phyloP scores from a whole-genome alignment of 1,140 invertebrate genomes.

The Cydia strobilella region DNA sequence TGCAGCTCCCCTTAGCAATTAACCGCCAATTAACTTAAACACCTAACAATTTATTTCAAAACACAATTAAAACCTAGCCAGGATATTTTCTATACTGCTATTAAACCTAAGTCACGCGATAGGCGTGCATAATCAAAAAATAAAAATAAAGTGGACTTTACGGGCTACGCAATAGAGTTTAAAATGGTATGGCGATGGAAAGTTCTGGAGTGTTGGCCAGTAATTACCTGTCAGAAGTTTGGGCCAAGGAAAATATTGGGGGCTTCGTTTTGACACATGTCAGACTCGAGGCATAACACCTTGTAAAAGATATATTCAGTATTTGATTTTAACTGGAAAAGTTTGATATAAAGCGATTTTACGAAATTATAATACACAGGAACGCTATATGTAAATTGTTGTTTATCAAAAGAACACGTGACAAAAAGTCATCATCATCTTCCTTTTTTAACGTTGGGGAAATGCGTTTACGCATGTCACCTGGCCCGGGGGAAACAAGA shows the following conservation, averaged over 20 bases:
- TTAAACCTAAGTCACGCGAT: constrained; percentile 25
- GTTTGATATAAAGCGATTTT: constrained; percentile 1
- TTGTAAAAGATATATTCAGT: constrained; percentile 23
- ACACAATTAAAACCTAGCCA: constrained; percentile 28
- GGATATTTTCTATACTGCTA: constrained; percentile 25
- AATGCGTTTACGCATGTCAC: too few species aligned
- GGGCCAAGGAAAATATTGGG: constrained; percentile 28
- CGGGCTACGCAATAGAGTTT: neutral
- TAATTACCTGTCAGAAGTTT: constrained; percentile 29
- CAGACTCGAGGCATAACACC: constrained; percentile 4
- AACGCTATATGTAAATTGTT: too few species aligned
- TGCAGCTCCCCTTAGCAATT: neutral
- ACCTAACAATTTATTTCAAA: constrained; percentile 10
- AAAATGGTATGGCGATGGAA: neutral
- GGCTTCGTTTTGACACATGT: constrained; percentile 13
- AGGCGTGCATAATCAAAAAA: neutral
- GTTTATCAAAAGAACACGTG: too few species aligned
- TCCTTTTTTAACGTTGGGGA: too few species aligned
- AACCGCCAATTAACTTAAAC: constrained; percentile 4
- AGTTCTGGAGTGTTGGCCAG: constrained; percentile 18
- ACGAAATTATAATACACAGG: neutral
- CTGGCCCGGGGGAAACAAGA: too few species aligned
- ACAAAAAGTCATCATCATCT: too few species aligned
- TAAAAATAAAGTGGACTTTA: neutral
- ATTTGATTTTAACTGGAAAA: constrained; percentile 25